Evolutionary conservation across 2,113 vertebrate genomes (phyloP).

Genomic region (Neolamprologus variostigma): DNA sequence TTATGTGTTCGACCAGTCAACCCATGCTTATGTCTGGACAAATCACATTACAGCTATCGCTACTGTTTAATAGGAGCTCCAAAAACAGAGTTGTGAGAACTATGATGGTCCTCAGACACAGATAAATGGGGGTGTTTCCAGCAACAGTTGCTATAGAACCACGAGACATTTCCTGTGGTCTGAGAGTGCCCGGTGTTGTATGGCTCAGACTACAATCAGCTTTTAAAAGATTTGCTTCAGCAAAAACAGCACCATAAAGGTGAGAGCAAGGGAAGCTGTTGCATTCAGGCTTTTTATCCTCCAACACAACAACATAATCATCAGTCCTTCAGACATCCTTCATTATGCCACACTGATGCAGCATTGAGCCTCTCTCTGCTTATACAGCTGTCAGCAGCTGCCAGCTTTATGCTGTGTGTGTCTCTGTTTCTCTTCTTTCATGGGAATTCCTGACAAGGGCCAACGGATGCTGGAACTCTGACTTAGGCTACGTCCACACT

Average conservation of each 20-base stretch:
- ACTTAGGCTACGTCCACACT: background rate
- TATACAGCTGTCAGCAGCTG: slow-evolving; percentile 45
- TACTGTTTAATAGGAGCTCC: background rate
- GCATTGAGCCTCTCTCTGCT: slow-evolving; percentile 38
- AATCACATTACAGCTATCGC: background rate
- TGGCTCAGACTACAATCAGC: background rate
- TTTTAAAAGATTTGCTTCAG: background rate
- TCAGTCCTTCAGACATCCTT: slow-evolving; percentile 33
- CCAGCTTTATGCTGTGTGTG: slow-evolving; percentile 21
- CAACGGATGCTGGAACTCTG: slow-evolving; percentile 41
- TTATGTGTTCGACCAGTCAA: background rate
- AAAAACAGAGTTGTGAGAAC: background rate
- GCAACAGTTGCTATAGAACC: background rate
- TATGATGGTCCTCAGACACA: background rate
- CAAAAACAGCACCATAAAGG: background rate
- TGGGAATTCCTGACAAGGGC: slow-evolving; percentile 34
- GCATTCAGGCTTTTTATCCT: background rate
- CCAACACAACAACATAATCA: slow-evolving; percentile 38
- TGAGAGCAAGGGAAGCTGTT: background rate
- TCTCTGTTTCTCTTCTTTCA: background rate
- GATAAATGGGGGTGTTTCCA: background rate
- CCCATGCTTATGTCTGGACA: background rate
- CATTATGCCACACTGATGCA: slow-evolving; percentile 47
- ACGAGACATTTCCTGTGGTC: background rate
- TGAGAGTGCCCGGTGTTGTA: background rate